These are phyloP conservation scores for Cacoxenus indagator DNA, from an alignment of 2,888 invertebrate species.

Conservation along the genomic window DNA sequence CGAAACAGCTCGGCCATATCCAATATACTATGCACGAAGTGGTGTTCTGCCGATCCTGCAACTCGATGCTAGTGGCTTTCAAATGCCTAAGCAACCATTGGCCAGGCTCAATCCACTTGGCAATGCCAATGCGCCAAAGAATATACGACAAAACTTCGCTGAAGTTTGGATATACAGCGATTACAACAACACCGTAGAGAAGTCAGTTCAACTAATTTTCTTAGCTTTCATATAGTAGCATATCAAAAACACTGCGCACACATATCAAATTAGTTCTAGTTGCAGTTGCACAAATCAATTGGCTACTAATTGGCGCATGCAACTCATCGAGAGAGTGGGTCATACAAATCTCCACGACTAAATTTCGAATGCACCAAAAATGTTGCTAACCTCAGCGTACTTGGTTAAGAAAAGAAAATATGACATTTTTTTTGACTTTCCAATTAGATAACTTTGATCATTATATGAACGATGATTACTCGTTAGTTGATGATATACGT, in stretches of 20 bases:
- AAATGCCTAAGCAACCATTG: background rate
- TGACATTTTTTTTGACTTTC: too few relatives aligned
- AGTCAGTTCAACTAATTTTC: conserved; percentile 22
- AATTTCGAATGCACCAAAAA: too few relatives aligned
- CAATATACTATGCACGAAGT: background rate
- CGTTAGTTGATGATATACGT: too few relatives aligned
- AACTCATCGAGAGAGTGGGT: background rate
- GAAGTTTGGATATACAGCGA: conserved; percentile 79
- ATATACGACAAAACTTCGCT: conserved; percentile 75
- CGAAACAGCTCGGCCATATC: background rate
- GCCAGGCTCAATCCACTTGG: background rate
- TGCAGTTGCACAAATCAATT: background rate
- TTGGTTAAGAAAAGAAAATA: too few relatives aligned
- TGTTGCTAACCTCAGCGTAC: too few relatives aligned
- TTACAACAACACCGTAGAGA: conserved; percentile 10
- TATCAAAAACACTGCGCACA: too few relatives aligned
- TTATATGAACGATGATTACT: too few relatives aligned
- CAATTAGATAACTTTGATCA: too few relatives aligned
- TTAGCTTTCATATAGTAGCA: background rate
- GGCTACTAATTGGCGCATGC: background rate
- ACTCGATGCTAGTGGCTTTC: background rate
- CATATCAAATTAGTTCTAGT: background rate
- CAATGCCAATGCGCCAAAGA: conserved; percentile 17
- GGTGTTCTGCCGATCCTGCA: background rate
- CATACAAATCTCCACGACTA: background rate